Conservation (phyloP, 2,888 invertebrate genomes). For the Acleris holmiana region DNA sequence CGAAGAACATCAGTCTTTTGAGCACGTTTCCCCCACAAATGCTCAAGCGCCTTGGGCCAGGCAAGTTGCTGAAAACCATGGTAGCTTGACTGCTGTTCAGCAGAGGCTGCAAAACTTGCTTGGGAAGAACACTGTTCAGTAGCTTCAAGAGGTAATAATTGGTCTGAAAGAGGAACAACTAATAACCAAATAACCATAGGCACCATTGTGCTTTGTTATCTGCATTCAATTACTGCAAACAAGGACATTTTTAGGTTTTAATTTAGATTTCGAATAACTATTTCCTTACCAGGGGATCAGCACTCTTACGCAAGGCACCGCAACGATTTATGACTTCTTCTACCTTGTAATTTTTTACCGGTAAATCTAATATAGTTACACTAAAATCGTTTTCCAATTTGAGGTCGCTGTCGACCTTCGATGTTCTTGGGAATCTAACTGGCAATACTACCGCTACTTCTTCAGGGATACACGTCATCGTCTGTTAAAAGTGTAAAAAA, state of each 20-base stretch:
- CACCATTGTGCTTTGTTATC: neutral
- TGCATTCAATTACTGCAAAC: neutral
- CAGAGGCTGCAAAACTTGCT: slow-evolving; percentile 60
- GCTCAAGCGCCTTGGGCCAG: slow-evolving; percentile 69
- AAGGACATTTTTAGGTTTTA: neutral
- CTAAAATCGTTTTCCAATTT: slow-evolving; percentile 76
- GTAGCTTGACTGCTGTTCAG: slow-evolving; percentile 75
- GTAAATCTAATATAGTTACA: slow-evolving; percentile 74
- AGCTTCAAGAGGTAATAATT: slow-evolving; percentile 78
- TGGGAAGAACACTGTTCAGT: slow-evolving; percentile 70
- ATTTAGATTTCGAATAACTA: neutral
- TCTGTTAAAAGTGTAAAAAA: slow-evolving; percentile 48
- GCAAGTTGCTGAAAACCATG: slow-evolving; percentile 79
- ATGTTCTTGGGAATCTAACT: slow-evolving; percentile 53
- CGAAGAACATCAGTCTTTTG: slow-evolving; percentile 77
- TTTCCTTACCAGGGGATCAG: slow-evolving; percentile 70
- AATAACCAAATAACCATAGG: neutral
- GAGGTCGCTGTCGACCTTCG: slow-evolving; percentile 42
- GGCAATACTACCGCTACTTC: slow-evolving; percentile 62
- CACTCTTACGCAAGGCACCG: slow-evolving; percentile 59
- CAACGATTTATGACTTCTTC: slow-evolving; percentile 59
- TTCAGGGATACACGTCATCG: slow-evolving; percentile 54
- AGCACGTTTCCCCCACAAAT: slow-evolving; percentile 69
- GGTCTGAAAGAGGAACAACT: slow-evolving; percentile 51
- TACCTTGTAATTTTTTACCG: slow-evolving; percentile 55